phyloP scores from a whole-genome alignment of 2,113 vertebrate genomes.

The Columbina picui region DNA sequence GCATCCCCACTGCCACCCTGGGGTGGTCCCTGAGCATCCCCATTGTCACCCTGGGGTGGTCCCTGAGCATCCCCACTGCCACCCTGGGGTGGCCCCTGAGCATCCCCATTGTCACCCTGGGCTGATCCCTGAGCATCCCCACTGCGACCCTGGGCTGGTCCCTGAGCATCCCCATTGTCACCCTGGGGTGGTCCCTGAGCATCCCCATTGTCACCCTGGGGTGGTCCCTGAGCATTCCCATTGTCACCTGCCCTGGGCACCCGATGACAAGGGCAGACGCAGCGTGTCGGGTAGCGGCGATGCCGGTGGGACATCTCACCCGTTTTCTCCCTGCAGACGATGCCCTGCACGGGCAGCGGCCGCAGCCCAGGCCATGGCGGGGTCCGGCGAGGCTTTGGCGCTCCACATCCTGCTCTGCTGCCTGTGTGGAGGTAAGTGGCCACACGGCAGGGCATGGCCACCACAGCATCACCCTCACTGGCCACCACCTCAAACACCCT shows the following conservation, averaged over 20 bases:
- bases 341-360: background rate
- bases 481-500: fast-evolving
- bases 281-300: fast-evolving
- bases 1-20: too few relatives aligned
- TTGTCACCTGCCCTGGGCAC: background rate
- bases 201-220: too few relatives aligned
- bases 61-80: too few relatives aligned
- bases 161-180: too few relatives aligned
- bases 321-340: background rate
- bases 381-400: background rate
- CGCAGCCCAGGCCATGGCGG: slow-evolving; percentile 12
- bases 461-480: fast-evolving
- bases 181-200: too few relatives aligned
- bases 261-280: background rate
- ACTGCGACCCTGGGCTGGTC: too few relatives aligned
- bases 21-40: too few relatives aligned
- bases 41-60: too few relatives aligned
- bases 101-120: too few relatives aligned
- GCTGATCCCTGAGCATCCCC: too few relatives aligned
- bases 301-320: background rate
- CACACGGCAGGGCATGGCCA: fast-evolving
- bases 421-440: slow-evolving; percentile 51
- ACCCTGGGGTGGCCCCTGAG: too few relatives aligned
- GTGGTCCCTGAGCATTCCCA: background rate
- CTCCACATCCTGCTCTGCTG: slow-evolving; percentile 58